Conservation (phyloP, 2,888 invertebrate genomes). For the Sinotaia quadrata region DNA sequence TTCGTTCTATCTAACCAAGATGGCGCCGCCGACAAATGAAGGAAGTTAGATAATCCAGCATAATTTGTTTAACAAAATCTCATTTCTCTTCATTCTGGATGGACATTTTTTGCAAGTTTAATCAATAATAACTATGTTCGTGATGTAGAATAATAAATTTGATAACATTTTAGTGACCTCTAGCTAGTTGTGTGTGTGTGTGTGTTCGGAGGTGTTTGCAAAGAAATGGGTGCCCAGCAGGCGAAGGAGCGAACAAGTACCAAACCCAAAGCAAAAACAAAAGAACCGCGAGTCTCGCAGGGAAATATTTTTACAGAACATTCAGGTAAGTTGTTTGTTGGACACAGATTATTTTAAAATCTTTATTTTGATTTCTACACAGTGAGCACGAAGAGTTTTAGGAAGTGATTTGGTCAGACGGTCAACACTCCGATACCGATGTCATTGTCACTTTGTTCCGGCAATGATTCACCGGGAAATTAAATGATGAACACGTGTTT, state of each 20-base stretch:
- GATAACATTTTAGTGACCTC: slow-evolving; percentile 15
- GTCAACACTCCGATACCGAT: too few species aligned
- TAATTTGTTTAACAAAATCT: slow-evolving; percentile 28
- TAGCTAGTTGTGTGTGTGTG: slow-evolving; percentile 34
- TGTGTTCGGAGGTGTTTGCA: slow-evolving; percentile 30
- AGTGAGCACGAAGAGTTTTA: too few species aligned
- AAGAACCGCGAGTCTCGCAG: slow-evolving; percentile 43
- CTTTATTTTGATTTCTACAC: too few species aligned
- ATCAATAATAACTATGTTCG: slow-evolving; percentile 13
- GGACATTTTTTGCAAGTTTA: slow-evolving; percentile 22
- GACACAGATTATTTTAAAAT: too few species aligned
- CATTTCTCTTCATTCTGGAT: slow-evolving; percentile 2
- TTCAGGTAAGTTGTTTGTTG: slow-evolving; percentile 37
- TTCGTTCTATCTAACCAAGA: slow-evolving; percentile 33
- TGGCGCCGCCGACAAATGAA: slow-evolving; percentile 41
- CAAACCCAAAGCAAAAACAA: slow-evolving; percentile 43
- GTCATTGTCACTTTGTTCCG: too few species aligned
- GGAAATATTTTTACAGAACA: slow-evolving; percentile 48
- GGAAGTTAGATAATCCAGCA: slow-evolving; percentile 32
- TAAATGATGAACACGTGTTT: too few species aligned
- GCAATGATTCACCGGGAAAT: too few species aligned
- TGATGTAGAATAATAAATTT: slow-evolving; percentile 24
- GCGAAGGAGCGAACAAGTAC: slow-evolving; percentile 44
- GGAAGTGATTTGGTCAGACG: too few species aligned
- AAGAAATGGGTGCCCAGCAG: slow-evolving; percentile 45